These are phyloP conservation scores for Psephotus haematonotus DNA, from an alignment of 2,113 vertebrate species.

Conservation along the genomic window DNA sequence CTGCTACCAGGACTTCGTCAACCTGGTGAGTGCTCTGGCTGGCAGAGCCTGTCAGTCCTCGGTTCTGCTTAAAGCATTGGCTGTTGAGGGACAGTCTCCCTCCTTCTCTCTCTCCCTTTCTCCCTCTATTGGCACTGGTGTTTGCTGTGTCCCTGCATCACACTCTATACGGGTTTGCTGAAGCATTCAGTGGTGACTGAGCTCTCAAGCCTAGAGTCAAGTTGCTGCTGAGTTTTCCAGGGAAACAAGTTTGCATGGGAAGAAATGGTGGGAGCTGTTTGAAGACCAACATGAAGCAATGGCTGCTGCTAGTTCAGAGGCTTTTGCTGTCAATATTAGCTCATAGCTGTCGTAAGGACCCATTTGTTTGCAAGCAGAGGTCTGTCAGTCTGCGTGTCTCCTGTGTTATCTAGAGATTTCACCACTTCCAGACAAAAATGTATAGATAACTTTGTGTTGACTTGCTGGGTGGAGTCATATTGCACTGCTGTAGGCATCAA, in stretches of 20 bases:
- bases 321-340: neutral
- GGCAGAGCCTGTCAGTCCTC: neutral
- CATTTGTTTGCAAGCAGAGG: constrained; percentile 1
- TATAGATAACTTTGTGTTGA: neutral
- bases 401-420: constrained; percentile 24
- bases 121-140: neutral
- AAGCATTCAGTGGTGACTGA: neutral
- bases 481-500: constrained; percentile 25
- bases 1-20: constrained; percentile 96
- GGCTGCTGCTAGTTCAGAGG: neutral
- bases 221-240: neutral
- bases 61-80: neutral
- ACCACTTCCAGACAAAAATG: constrained; percentile 13
- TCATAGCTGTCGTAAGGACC: neutral
- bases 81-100: neutral
- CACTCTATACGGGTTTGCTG: neutral
- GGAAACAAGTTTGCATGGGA: neutral
- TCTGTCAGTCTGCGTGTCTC: constrained; percentile 17
- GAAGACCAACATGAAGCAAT: neutral
- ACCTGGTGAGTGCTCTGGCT: constrained; percentile 85
- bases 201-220: neutral
- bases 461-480: neutral
- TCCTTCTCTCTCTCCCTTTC: neutral
- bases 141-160: neutral
- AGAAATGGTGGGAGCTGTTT: neutral